Base-by-base conservation (phyloP, 2,888 invertebrate species). In the Sesamia inferens region DNA sequence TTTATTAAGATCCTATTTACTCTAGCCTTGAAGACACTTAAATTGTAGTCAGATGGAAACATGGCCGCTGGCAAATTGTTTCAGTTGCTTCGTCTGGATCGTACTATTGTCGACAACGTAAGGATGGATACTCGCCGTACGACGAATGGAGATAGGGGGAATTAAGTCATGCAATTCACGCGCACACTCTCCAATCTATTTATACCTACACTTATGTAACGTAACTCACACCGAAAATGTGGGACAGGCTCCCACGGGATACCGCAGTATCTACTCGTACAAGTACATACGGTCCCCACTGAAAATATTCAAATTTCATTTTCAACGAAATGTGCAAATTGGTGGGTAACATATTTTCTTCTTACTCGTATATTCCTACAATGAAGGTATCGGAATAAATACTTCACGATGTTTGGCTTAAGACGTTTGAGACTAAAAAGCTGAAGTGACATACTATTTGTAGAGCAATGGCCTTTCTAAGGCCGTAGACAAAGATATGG, bases 301-400 rank as follows among this genome's bases (percentile, higher is more conserved):
- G 81, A 86, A 87, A 85, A 90, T 93, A 92, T 93, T 92, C 93
- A 91, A 92, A 92, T 93, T 92, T 90, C 89, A 92, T 92, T 90
- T 90, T 88, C 82, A 79, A 81, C 84, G 88, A 88, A 84, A 89
- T 86, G 89, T 85, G 86, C 83, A 93, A 93, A 93, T 93, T 93
- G 92, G 88, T 82, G 79, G 76, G 85, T 85, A 90, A 88, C 87
- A 89, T 90, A 90, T 91, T 90, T 90, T 90, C 89, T 74, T 59
- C 67, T 68, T 73, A 39, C 39, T 39, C 39, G 7, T 39, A 78
- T 57, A 71, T 71, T 66, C 63, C 78, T 58, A 51, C 22, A 58
- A 6, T 61, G 68, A 51, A 47, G 55, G 64, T 82, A 81, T 84
- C 76, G 81, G 75, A 73, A 86, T 85, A 80, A 85, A 85, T 84